Percentiles rank a stretch among this genome's conserved stretches.
These are phyloP conservation scores for Pygoscelis adeliae DNA, from an alignment of 2,113 vertebrate genomes.

Conservation along the genomic window DNA sequence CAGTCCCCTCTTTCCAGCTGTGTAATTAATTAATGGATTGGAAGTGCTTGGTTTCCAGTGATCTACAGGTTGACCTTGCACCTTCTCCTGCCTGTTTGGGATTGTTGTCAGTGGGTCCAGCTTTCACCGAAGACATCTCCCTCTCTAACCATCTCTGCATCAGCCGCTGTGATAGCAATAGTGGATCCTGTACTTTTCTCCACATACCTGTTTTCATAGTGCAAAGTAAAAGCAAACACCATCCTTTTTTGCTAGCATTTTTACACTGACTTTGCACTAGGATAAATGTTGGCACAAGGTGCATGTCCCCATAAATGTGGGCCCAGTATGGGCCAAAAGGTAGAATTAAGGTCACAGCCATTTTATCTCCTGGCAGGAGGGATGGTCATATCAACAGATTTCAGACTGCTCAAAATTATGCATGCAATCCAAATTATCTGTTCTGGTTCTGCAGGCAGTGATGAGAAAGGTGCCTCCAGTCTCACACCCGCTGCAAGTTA, in stretches of 20 bases:
- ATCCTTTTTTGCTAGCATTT: not conserved
- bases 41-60: slow-evolving; percentile 56
- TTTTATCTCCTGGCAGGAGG: not conserved
- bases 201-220: not conserved
- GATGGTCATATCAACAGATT: not conserved
- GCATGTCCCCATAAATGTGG: not conserved
- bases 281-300: not conserved
- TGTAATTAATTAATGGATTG: slow-evolving; percentile 71
- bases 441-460: not conserved
- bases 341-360: not conserved
- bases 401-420: not conserved
- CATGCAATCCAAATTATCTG: not conserved
- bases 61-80: slow-evolving; percentile 70
- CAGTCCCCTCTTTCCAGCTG: slow-evolving; percentile 69
- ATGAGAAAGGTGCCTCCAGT: not conserved
- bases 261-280: not conserved
- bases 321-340: not conserved
- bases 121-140: not conserved
- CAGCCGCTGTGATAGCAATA: not conserved
- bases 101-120: not conserved
- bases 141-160: not conserved
- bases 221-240: not conserved
- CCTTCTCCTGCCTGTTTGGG: not conserved
- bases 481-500: not conserved
- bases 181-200: not conserved